Evolutionary conservation across 2,113 vertebrate genomes (phyloP).

Genomic region (Carassius carassius): DNA sequence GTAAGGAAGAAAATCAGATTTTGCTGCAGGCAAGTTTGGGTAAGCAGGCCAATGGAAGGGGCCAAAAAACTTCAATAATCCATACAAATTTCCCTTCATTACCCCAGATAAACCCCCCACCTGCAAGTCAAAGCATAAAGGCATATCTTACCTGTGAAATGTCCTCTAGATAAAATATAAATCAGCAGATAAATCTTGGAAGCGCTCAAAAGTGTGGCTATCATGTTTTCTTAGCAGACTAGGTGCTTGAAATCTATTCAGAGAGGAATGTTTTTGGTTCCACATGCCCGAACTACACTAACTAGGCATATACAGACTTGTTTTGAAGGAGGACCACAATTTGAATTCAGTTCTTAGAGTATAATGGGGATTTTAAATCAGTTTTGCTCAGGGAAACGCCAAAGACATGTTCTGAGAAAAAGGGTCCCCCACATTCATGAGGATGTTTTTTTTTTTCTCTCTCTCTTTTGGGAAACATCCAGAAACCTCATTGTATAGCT

Average conservation of each 20-base stretch:
- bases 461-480: neutral
- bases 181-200: constrained; percentile 61
- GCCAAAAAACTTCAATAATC: neutral
- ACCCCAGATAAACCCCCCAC: neutral
- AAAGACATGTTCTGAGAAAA: neutral
- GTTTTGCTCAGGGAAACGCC: neutral
- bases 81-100: neutral
- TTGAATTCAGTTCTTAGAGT: neutral
- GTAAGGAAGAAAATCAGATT: neutral
- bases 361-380: neutral
- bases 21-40: neutral
- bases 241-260: constrained; percentile 45
- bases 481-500: neutral
- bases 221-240: constrained; percentile 60
- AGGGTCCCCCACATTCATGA: neutral
- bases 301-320: constrained; percentile 74
- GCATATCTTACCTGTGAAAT: constrained; percentile 66
- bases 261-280: constrained; percentile 65
- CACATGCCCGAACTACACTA: constrained; percentile 55
- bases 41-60: neutral
- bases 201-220: constrained; percentile 5
- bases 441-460: neutral
- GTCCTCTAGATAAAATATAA: constrained; percentile 49
- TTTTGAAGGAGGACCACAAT: constrained; percentile 22
- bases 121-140: constrained; percentile 10